Base-by-base conservation (phyloP, 2,888 invertebrate species). In the Lasioglossum marginatum region DNA sequence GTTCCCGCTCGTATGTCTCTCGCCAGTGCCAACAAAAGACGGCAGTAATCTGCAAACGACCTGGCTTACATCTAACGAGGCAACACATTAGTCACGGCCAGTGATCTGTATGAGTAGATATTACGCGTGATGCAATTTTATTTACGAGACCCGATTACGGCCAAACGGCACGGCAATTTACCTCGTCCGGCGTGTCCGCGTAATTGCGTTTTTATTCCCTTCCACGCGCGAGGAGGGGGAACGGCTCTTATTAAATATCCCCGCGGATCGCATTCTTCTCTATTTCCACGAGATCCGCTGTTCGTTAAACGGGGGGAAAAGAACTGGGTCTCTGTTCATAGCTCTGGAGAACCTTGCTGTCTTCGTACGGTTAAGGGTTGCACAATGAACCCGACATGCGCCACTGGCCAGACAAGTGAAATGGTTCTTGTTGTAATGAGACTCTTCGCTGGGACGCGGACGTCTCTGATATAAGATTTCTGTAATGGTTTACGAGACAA, bases 21-120 rank as follows among this genome's bases (percentile, higher is more conserved):
- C 27, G 27, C 74, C 52, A 57, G 40, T 75, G 85, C 81, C 84
- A 81, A 77, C 84, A 80, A 87, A 82, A 88, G 88, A 85, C 84
- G 82, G 48, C 83, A 74, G 86, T 90, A 89, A 90, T 90, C 85
- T 79, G 89, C 89, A 89, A 90, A 88, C 84, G 88, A 85, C 84
- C 81, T 75, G 78, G 87, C 86, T 86, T 77, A 71, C 80, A 81
- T 90, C 88, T 90, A 90, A 90, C 88, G 90, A 88, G 90, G 77
- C 84, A 68, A 71, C 81, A 83, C 89, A 86, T 90, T 90, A 86
- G 87, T 87, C 90, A 85, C 81, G 83, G 86, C 68, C 81, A 68
- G 77, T 77, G 89, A 86, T 83, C 85, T 81, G 85, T 85, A 85
- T 76, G 85, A 78, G 87, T 81, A 81, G 87, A 89, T 88, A 88